These are phyloP conservation scores for Shargacucullia verbasci DNA, from an alignment of 2,888 invertebrate species.

Conservation along the genomic window DNA sequence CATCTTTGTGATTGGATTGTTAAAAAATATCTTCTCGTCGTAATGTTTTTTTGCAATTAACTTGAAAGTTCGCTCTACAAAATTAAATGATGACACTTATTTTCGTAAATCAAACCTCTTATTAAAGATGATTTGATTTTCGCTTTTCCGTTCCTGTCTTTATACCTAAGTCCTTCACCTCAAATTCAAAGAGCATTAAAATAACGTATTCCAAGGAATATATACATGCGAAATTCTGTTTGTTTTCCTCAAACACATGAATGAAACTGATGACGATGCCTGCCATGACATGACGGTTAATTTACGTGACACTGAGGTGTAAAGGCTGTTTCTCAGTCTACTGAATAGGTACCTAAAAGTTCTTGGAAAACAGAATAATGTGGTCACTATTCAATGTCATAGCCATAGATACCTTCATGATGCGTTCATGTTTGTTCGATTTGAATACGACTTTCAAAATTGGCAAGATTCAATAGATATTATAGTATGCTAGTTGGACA, in stretches of 20 bases:
- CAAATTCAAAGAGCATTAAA: neutral
- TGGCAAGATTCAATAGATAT: too few relatives aligned
- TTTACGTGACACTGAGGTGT: conserved; percentile 27
- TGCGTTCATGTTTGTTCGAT: neutral
- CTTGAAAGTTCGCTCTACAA: too few relatives aligned
- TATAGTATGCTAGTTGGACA: too few relatives aligned
- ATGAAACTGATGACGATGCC: conserved; percentile 9
- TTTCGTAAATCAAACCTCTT: too few relatives aligned
- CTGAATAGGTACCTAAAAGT: too few relatives aligned
- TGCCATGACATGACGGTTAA: conserved; percentile 10
- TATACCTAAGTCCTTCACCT: neutral
- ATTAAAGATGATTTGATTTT: neutral
- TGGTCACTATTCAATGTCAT: conserved; percentile 26
- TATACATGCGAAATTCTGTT: neutral
- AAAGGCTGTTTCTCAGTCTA: conserved; percentile 25
- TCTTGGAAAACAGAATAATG: conserved; percentile 42
- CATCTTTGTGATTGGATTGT: neutral
- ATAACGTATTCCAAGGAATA: neutral
- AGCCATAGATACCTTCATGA: neutral
- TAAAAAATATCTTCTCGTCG: too few relatives aligned
- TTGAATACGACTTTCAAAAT: neutral
- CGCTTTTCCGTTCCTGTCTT: neutral
- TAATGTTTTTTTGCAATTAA: too few relatives aligned
- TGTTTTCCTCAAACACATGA: conserved; percentile 38
- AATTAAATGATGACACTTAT: too few relatives aligned